A percentile compares a stretch with the other conserved stretches of the same genome.
Evolutionary conservation across 2,888 invertebrate genomes (phyloP).

Genomic region (Pelosia muscerda): DNA sequence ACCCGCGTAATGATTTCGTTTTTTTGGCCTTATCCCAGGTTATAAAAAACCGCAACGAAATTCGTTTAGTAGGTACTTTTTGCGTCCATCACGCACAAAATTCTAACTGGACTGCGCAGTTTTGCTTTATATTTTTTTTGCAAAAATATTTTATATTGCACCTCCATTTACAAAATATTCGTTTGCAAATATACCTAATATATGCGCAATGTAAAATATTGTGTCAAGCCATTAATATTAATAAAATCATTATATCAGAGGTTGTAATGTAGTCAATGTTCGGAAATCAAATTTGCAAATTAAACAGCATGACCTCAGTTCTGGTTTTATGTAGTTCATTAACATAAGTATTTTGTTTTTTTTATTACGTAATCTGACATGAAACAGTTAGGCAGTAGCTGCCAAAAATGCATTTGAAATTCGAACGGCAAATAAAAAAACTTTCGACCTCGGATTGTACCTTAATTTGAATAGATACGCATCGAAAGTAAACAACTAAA

Average conservation of each 20-base stretch:
- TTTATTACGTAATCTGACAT: constrained; percentile 34
- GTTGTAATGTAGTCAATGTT: background rate
- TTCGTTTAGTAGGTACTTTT: too few relatives aligned
- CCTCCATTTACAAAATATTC: too few relatives aligned
- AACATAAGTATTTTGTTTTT: constrained; percentile 43
- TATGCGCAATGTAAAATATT: too few relatives aligned
- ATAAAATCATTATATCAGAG: constrained; percentile 1
- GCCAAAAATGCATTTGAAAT: constrained; percentile 19
- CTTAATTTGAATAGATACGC: background rate
- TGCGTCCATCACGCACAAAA: too few relatives aligned
- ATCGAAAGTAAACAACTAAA: background rate
- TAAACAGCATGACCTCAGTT: constrained; percentile 38
- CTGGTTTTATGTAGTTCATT: constrained; percentile 35
- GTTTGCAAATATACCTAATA: too few relatives aligned
- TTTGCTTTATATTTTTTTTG: too few relatives aligned
- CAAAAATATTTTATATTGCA: too few relatives aligned
- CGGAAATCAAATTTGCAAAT: constrained; percentile 9
- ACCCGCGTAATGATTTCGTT: too few relatives aligned
- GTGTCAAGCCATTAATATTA: background rate
- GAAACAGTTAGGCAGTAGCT: constrained; percentile 18
- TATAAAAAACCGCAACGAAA: too few relatives aligned
- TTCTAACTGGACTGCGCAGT: too few relatives aligned
- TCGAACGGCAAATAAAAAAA: constrained; percentile 4
- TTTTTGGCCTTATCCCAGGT: too few relatives aligned
- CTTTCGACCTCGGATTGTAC: background rate